Evolutionary conservation across 2,113 vertebrate species (phyloP).

Genomic region (Gambusia affinis): DNA sequence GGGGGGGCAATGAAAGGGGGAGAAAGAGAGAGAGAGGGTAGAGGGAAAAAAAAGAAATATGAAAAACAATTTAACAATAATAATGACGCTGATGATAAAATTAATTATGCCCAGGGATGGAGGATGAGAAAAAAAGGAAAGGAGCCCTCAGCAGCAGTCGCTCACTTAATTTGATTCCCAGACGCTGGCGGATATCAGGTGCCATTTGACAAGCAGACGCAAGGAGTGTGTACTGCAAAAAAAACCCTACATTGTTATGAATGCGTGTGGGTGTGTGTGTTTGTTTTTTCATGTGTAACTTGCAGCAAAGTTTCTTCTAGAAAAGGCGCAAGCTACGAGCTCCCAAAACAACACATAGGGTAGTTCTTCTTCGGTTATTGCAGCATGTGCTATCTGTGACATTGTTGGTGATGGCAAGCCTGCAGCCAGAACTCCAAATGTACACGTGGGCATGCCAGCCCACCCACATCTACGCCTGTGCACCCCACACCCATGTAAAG

Average conservation of each 20-base stretch:
- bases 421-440: constrained; percentile 54
- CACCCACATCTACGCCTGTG: constrained; percentile 56
- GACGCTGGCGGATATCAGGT: constrained; percentile 82
- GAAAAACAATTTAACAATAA: constrained; percentile 86
- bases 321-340: constrained; percentile 46
- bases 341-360: constrained; percentile 50
- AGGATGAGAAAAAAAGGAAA: constrained; percentile 66
- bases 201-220: constrained; percentile 75
- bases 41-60: constrained; percentile 76
- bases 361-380: constrained; percentile 43
- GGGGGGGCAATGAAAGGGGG: not conserved
- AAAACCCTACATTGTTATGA: constrained; percentile 18
- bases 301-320: constrained; percentile 49
- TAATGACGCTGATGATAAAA: constrained; percentile 85
- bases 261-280: constrained; percentile 6
- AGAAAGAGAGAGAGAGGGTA: not conserved
- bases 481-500: constrained; percentile 20
- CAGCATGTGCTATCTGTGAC: constrained; percentile 56
- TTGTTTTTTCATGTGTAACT: constrained; percentile 29
- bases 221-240: constrained; percentile 62
- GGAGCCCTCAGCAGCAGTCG: constrained; percentile 71
- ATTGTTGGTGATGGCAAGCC: constrained; percentile 57
- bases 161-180: constrained; percentile 96
- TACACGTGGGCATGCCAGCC: constrained; percentile 59
- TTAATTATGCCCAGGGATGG: constrained; percentile 82